Conservation (phyloP, 2,888 invertebrate species). For the Ectemnius lituratus region DNA sequence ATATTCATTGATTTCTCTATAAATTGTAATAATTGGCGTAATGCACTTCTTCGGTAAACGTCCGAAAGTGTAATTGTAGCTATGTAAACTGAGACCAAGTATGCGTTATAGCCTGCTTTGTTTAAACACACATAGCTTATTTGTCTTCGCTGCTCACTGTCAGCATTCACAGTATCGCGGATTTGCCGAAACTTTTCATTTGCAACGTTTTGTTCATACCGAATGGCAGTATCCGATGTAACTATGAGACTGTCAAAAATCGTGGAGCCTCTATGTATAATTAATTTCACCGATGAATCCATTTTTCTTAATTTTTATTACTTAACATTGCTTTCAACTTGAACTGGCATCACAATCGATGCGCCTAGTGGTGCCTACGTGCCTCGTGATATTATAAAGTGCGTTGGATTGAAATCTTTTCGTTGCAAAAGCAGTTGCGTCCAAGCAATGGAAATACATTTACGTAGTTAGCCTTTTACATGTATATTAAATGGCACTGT, state of each 20-base stretch:
- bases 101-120: conserved; percentile 63
- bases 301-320: conserved; percentile 48
- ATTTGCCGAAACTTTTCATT: conserved; percentile 15
- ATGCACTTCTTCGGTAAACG: conserved; percentile 63
- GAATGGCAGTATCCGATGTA: conserved; percentile 27
- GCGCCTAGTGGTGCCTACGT: too few relatives aligned
- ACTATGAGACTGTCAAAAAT: conserved; percentile 66
- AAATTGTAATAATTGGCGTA: conserved; percentile 45
- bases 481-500: too few relatives aligned
- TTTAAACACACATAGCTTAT: conserved; percentile 52
- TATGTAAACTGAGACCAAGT: conserved; percentile 67
- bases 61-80: conserved; percentile 55
- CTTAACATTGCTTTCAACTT: background rate
- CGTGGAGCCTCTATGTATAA: conserved; percentile 59
- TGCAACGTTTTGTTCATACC: conserved; percentile 28
- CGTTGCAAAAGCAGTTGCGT: too few relatives aligned
- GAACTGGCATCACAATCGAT: too few relatives aligned
- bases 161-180: background rate
- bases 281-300: conserved; percentile 60
- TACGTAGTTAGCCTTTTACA: too few relatives aligned
- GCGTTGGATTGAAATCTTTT: too few relatives aligned
- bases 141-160: background rate
- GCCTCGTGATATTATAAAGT: too few relatives aligned
- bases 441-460: too few relatives aligned
- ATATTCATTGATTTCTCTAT: background rate